phyloP scores from a whole-genome alignment of 2,888 invertebrate species.

The Epinotia demarniana region DNA sequence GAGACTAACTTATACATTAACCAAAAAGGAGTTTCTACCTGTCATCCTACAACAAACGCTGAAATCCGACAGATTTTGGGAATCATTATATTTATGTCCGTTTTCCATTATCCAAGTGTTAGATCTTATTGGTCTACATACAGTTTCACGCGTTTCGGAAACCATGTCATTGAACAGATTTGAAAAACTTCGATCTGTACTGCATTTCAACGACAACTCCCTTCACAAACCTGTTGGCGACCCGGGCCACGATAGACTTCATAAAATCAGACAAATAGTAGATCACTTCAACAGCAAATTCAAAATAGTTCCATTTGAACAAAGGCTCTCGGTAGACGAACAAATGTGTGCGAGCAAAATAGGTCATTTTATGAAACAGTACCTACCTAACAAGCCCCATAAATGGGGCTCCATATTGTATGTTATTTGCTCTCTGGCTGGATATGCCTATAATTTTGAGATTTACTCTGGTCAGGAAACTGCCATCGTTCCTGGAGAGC shows the following conservation, averaged over 20 bases:
- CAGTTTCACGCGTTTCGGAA: constrained; percentile 1
- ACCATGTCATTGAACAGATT: constrained; percentile 45
- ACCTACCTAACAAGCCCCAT: constrained; percentile 50
- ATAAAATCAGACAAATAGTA: constrained; percentile 45
- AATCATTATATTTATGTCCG: too few species aligned
- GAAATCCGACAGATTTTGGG: too few species aligned
- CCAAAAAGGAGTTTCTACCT: too few species aligned
- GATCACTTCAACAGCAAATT: constrained; percentile 38
- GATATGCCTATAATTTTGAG: constrained; percentile 53
- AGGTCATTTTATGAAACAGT: constrained; percentile 49
- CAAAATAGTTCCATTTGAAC: constrained; percentile 1
- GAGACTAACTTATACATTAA: too few species aligned
- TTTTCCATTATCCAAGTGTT: too few species aligned
- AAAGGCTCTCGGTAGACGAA: constrained; percentile 44
- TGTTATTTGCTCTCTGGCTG: constrained; percentile 50
- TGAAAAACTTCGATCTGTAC: constrained; percentile 41
- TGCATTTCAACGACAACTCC: constrained; percentile 46
- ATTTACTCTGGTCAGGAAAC: constrained; percentile 51
- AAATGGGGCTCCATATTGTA: constrained; percentile 51
- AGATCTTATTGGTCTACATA: constrained; percentile 41
- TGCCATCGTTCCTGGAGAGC: constrained; percentile 49
- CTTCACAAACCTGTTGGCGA: constrained; percentile 29
- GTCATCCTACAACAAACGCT: too few species aligned
- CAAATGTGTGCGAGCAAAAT: constrained; percentile 51
- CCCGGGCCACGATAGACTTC: constrained; percentile 44